Evolutionary conservation across 2,888 invertebrate species (phyloP).

Genomic region (Dysmachus trigonus): DNA sequence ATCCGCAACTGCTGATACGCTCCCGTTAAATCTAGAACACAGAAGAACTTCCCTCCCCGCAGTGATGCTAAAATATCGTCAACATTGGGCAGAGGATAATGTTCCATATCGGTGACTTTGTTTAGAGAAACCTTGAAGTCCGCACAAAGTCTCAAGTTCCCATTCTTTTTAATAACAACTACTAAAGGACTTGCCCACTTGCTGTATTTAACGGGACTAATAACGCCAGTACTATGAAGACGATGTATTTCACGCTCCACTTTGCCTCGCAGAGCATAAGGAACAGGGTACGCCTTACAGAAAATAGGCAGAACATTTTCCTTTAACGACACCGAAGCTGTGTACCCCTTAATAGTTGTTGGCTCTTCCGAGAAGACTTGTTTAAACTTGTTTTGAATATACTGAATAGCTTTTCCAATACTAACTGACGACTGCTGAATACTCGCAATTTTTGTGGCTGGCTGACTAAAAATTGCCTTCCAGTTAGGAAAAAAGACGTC

Average conservation of each 20-base stretch:
- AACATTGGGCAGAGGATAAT: conserved; percentile 45
- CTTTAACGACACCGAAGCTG: conserved; percentile 6
- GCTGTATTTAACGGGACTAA: conserved; percentile 46
- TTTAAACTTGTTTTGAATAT: not conserved
- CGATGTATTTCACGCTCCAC: conserved; percentile 18
- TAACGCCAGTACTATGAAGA: conserved; percentile 42
- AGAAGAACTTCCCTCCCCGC: conserved; percentile 5
- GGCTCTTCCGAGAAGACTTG: not conserved
- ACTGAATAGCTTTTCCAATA: not conserved
- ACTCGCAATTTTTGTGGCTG: no score
- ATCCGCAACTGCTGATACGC: conserved; percentile 36
- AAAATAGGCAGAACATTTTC: conserved; percentile 42
- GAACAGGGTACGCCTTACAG: conserved; percentile 47
- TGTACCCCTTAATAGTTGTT: not conserved
- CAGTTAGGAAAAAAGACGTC: not conserved
- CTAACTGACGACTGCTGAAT: no score
- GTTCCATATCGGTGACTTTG: conserved; percentile 42
- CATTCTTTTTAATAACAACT: conserved; percentile 43
- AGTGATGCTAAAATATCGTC: conserved; percentile 44
- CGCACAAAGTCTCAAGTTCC: conserved; percentile 42
- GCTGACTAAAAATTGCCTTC: not conserved
- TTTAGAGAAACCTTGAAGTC: conserved; percentile 51
- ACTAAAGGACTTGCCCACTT: conserved; percentile 45
- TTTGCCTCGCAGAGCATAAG: conserved; percentile 46
- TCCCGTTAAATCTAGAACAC: conserved; percentile 35